phyloP scores from a whole-genome alignment of 1,140 invertebrate species.

The Mamestra configurata region DNA sequence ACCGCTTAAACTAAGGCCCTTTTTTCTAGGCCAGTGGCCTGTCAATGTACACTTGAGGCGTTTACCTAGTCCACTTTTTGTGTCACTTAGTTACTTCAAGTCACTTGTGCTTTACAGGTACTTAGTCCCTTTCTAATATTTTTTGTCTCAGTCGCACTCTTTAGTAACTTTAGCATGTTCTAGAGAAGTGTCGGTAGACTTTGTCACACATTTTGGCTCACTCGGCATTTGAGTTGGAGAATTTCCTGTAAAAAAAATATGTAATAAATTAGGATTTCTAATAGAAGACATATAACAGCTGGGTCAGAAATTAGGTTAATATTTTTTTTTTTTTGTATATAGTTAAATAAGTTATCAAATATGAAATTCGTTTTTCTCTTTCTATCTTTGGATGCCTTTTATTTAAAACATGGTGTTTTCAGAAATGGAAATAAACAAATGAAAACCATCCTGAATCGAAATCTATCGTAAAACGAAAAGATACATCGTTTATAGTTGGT shows the following conservation, averaged over 20 bases:
- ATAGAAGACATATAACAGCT: too few relatives aligned
- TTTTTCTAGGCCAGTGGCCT: constrained; percentile 30
- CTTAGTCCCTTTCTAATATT: constrained; percentile 18
- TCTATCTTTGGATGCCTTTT: too few relatives aligned
- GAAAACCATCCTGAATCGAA: too few relatives aligned
- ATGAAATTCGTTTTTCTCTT: too few relatives aligned
- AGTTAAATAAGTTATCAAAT: too few relatives aligned
- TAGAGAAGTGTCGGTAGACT: constrained; percentile 61
- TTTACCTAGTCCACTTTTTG: constrained; percentile 20
- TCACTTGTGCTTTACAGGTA: neutral
- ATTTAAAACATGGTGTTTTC: too few relatives aligned
- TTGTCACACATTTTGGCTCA: constrained; percentile 63
- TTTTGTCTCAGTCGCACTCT: constrained; percentile 57
- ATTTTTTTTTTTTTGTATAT: too few relatives aligned
- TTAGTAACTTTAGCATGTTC: constrained; percentile 59
- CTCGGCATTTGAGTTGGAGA: constrained; percentile 58
- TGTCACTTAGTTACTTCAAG: constrained; percentile 18
- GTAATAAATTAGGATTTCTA: neutral
- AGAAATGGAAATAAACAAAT: too few relatives aligned
- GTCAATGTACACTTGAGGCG: neutral
- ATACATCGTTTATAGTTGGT: too few relatives aligned
- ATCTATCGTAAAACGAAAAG: too few relatives aligned
- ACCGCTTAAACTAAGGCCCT: neutral
- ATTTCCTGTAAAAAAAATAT: constrained; percentile 55
- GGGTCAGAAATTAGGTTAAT: too few relatives aligned